A percentile compares a stretch with the other conserved stretches of the same genome.
phyloP scores from a whole-genome alignment of 2,797 vertebrate species.

The Phyllotis vaccarum region DNA sequence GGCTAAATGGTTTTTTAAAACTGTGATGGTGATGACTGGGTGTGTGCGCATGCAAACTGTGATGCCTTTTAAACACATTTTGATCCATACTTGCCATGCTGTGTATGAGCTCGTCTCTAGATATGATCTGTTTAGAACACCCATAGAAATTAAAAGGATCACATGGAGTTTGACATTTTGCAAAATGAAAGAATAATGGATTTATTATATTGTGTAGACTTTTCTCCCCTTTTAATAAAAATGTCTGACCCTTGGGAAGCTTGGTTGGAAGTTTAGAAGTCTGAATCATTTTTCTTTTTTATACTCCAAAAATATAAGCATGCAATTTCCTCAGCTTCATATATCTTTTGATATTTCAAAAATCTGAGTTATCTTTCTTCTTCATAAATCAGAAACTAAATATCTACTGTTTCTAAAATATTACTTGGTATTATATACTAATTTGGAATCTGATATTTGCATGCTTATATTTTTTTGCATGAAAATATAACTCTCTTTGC shows the following conservation, averaged over 20 bases:
- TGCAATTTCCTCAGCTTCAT: slow-evolving; percentile 66
- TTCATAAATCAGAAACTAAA: slow-evolving; percentile 61
- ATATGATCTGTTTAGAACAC: slow-evolving; percentile 87
- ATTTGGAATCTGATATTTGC: slow-evolving; percentile 32
- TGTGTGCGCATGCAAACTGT: background rate
- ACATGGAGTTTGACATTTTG: slow-evolving; percentile 90
- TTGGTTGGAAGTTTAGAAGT: slow-evolving; percentile 84
- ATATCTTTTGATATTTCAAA: slow-evolving; percentile 71
- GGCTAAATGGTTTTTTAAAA: slow-evolving; percentile 54
- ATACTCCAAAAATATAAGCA: slow-evolving; percentile 60
- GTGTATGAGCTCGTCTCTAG: slow-evolving; percentile 83
- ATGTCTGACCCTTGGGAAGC: slow-evolving; percentile 84
- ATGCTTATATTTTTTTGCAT: slow-evolving; percentile 30
- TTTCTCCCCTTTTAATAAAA: slow-evolving; percentile 86
- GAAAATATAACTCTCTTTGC: background rate
- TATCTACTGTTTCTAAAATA: slow-evolving; percentile 50
- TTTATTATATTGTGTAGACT: slow-evolving; percentile 84
- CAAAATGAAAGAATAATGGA: slow-evolving; percentile 89
- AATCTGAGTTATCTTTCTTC: slow-evolving; percentile 56
- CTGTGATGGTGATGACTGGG: background rate
- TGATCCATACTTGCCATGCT: slow-evolving; percentile 82
- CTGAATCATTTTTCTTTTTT: slow-evolving; percentile 83
- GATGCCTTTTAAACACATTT: slow-evolving; percentile 73
- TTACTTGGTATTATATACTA: slow-evolving; percentile 10
- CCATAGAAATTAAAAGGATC: slow-evolving; percentile 90